These are phyloP conservation scores for Hassar affinis DNA, from an alignment of 2,113 vertebrate genomes.

Conservation along the genomic window DNA sequence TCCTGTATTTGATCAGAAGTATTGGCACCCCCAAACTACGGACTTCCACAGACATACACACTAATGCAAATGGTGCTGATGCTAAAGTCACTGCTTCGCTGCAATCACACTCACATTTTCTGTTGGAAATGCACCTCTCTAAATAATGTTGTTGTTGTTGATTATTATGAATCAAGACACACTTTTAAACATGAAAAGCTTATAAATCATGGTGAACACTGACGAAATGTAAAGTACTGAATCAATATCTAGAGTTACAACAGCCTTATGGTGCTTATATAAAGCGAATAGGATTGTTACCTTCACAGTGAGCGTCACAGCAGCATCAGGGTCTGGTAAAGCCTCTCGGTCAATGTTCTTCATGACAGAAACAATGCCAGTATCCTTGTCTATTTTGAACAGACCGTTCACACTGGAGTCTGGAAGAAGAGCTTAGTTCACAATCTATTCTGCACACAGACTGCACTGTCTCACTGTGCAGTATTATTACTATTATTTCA, in stretches of 20 bases:
- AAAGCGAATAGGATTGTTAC: constrained; percentile 61
- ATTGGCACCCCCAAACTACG: too few relatives aligned
- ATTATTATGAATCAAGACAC: background rate
- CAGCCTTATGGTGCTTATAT: background rate
- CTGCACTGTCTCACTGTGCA: background rate
- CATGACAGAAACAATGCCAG: constrained; percentile 73
- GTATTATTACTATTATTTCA: background rate
- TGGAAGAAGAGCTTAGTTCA: constrained; percentile 36
- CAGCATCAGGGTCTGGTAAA: constrained; percentile 60
- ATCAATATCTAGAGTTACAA: background rate
- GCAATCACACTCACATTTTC: too few relatives aligned
- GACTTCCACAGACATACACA: too few relatives aligned
- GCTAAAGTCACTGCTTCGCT: too few relatives aligned
- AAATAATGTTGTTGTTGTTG: background rate
- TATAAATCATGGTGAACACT: background rate
- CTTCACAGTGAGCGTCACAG: constrained; percentile 72
- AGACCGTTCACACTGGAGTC: constrained; percentile 53
- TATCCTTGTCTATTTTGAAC: constrained; percentile 63
- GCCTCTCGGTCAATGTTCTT: constrained; percentile 78
- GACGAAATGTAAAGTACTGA: background rate
- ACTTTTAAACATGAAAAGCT: background rate
- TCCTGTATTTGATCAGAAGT: too few relatives aligned
- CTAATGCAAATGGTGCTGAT: too few relatives aligned
- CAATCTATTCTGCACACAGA: background rate
- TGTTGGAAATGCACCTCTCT: too few relatives aligned